These are phyloP conservation scores for Nephrocerus scutellatus DNA, from an alignment of 2,888 invertebrate species.

Conservation along the genomic window DNA sequence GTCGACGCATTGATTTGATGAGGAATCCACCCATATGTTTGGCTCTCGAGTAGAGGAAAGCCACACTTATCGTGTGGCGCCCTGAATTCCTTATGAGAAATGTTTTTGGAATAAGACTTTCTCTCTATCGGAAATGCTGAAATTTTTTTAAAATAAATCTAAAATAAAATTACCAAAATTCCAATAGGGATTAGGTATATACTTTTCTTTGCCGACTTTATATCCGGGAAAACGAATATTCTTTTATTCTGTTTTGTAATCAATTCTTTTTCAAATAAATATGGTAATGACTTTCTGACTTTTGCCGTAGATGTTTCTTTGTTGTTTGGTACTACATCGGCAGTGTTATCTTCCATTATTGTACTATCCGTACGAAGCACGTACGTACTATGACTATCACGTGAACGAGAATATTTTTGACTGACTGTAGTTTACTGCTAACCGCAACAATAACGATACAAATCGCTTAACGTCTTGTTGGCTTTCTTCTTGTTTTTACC, in stretches of 20 bases:
- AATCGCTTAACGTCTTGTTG: too few species aligned
- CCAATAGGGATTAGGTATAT: constrained; percentile 1
- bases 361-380: too few species aligned
- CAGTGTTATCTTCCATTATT: too few species aligned
- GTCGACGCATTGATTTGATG: constrained; percentile 12
- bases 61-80: too few species aligned
- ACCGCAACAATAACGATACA: too few species aligned
- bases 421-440: too few species aligned
- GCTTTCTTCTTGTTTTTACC: too few species aligned
- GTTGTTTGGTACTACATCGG: too few species aligned
- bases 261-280: constrained; percentile 42
- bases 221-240: constrained; percentile 33
- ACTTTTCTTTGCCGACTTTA: constrained; percentile 34
- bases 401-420: too few species aligned
- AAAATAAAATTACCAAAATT: not conserved
- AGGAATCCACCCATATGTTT: constrained; percentile 43
- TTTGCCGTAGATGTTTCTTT: too few species aligned
- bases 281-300: constrained; percentile 32
- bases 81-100: too few species aligned
- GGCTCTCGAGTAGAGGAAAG: constrained; percentile 35
- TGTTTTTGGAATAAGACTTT: constrained; percentile 36
- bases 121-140: constrained; percentile 34
- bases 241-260: constrained; percentile 37
- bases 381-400: too few species aligned
- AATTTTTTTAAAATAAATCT: constrained; percentile 7